These are phyloP conservation scores for Arion vulgaris DNA, from an alignment of 1,140 invertebrate genomes.

Conservation along the genomic window DNA sequence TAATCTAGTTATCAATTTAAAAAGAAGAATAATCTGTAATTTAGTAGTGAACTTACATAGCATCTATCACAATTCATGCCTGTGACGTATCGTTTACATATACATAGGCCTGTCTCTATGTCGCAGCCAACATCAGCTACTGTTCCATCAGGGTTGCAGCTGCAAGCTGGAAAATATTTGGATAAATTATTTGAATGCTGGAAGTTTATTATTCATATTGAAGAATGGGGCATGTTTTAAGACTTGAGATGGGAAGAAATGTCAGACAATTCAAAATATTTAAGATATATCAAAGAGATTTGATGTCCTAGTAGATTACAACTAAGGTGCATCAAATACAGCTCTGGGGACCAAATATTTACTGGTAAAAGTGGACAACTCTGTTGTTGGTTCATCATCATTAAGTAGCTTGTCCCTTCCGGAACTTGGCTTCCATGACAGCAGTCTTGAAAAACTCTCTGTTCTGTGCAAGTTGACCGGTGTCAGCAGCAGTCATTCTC, in stretches of 20 bases:
- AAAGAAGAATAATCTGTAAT: too few relatives aligned
- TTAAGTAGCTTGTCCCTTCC: too few relatives aligned
- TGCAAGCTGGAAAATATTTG: constrained; percentile 64
- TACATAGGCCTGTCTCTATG: constrained; percentile 89
- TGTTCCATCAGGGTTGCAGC: constrained; percentile 67
- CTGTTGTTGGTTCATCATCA: too few relatives aligned
- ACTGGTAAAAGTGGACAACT: neutral
- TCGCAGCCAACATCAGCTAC: constrained; percentile 79
- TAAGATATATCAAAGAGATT: neutral
- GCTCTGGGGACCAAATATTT: neutral
- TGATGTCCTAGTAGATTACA: too few relatives aligned
- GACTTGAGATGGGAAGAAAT: neutral
- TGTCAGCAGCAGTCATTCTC: too few relatives aligned
- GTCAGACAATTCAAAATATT: neutral
- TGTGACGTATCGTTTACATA: constrained; percentile 77
- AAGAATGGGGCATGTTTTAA: neutral
- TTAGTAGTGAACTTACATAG: constrained; percentile 77
- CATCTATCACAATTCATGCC: constrained; percentile 77
- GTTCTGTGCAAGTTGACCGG: too few relatives aligned
- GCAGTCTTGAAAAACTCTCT: too few relatives aligned
- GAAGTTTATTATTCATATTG: neutral
- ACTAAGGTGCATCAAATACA: too few relatives aligned
- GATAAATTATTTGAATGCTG: neutral
- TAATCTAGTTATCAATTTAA: too few relatives aligned
- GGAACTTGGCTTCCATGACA: too few relatives aligned